These are phyloP conservation scores for Dipodomys stephensi DNA, from an alignment of 2,113 vertebrate species.

Conservation along the genomic window DNA sequence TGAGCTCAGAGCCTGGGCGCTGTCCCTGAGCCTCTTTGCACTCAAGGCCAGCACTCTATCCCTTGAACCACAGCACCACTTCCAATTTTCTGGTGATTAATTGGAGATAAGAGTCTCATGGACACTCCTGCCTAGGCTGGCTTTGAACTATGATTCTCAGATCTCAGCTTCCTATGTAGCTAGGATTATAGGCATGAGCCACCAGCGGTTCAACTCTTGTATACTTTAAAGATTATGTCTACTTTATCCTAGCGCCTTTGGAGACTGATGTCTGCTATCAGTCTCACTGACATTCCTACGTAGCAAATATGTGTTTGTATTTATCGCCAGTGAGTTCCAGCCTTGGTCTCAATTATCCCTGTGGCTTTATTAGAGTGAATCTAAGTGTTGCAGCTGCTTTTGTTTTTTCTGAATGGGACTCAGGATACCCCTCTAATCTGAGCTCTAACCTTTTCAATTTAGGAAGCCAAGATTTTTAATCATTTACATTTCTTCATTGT, in stretches of 20 bases:
- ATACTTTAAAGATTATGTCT: not conserved
- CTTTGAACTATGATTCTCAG: too few species aligned
- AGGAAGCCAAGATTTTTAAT: not conserved
- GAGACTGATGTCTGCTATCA: not conserved
- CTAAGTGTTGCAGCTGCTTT: not conserved
- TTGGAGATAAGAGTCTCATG: too few species aligned
- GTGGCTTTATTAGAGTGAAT: not conserved
- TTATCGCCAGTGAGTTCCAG: not conserved
- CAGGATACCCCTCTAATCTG: not conserved
- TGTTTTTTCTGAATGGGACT: not conserved
- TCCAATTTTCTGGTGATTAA: too few species aligned
- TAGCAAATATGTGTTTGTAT: not conserved
- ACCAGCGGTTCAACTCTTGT: not conserved
- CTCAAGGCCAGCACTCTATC: too few species aligned
- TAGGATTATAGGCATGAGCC: too few species aligned
- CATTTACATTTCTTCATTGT: slow-evolving; percentile 1
- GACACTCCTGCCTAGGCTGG: too few species aligned
- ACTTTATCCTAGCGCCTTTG: not conserved
- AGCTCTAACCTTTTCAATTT: not conserved
- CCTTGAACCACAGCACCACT: too few species aligned
- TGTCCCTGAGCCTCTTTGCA: too few species aligned
- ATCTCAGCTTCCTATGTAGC: too few species aligned
- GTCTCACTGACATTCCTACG: not conserved
- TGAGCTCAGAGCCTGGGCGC: too few species aligned
- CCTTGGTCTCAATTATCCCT: not conserved